phyloP scores from a whole-genome alignment of 2,113 vertebrate species.

The Centropus bengalensis region DNA sequence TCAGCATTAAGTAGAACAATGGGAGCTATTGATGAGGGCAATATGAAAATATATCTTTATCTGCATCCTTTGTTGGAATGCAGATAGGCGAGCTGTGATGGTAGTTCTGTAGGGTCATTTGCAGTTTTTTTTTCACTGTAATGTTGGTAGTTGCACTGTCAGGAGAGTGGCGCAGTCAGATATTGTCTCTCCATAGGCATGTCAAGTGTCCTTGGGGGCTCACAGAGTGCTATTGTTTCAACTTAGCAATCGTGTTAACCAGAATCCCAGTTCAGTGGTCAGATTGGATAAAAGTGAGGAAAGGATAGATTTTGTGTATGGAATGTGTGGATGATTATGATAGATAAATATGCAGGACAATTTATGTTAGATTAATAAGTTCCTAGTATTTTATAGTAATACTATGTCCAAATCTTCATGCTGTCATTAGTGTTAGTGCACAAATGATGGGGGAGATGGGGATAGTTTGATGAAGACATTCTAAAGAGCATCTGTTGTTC shows the following conservation, averaged over 20 bases:
- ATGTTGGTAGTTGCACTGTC: background rate
- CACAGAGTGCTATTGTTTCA: background rate
- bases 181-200: background rate
- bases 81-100: background rate
- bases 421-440: background rate
- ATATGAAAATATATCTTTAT: background rate
- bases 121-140: background rate
- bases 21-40: background rate
- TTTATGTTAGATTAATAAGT: background rate
- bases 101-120: background rate
- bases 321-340: background rate
- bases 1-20: background rate
- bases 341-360: background rate
- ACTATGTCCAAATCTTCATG: background rate
- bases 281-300: background rate
- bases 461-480: background rate
- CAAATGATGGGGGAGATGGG: background rate
- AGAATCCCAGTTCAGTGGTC: background rate
- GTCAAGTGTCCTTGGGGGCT: background rate
- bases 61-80: background rate
- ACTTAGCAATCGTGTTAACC: background rate
- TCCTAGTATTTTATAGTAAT: background rate
- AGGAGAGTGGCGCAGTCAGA: background rate
- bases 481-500: background rate
- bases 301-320: background rate